A percentile compares a stretch with the other conserved stretches of the same genome.
These are phyloP conservation scores for Acronicta aceris DNA, from an alignment of 2,888 invertebrate genomes.

Conservation along the genomic window DNA sequence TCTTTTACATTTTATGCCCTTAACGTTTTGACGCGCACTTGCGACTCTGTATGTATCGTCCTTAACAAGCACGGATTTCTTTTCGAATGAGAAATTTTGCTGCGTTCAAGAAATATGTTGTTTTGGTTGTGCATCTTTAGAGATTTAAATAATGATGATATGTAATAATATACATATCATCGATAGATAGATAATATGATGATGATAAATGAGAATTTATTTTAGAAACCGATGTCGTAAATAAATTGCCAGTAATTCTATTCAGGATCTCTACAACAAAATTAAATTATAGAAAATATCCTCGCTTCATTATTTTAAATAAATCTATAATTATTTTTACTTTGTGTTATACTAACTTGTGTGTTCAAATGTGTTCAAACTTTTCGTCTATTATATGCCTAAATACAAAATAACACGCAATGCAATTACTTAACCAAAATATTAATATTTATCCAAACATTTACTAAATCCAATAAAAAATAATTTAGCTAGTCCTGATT, in stretches of 20 bases:
- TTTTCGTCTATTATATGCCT: too few relatives aligned
- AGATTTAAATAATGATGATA: slow-evolving; percentile 41
- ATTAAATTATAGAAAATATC: too few relatives aligned
- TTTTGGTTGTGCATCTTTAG: slow-evolving; percentile 52
- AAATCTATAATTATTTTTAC: slow-evolving; percentile 7
- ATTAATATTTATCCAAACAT: neutral
- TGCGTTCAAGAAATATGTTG: slow-evolving; percentile 62
- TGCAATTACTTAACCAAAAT: neutral
- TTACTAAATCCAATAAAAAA: slow-evolving; percentile 14
- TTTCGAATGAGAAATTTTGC: slow-evolving; percentile 62
- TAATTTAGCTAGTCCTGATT: slow-evolving; percentile 22
- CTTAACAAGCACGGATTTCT: slow-evolving; percentile 65
- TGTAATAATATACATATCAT: too few relatives aligned
- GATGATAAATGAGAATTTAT: too few relatives aligned
- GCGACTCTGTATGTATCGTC: slow-evolving; percentile 66
- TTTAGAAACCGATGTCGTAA: too few relatives aligned
- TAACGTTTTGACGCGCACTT: slow-evolving; percentile 71
- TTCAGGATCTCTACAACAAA: too few relatives aligned
- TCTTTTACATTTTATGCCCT: slow-evolving; percentile 69
- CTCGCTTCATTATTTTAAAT: too few relatives aligned
- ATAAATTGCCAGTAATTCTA: too few relatives aligned
- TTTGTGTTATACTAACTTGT: too few relatives aligned
- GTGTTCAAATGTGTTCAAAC: too few relatives aligned
- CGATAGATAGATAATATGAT: too few relatives aligned
- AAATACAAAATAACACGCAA: too few relatives aligned